Evolutionary conservation across 2,113 vertebrate genomes (phyloP), one percentile per base, ranked within the genome.

Genomic region (Coregonus clupeaformis): DNA sequence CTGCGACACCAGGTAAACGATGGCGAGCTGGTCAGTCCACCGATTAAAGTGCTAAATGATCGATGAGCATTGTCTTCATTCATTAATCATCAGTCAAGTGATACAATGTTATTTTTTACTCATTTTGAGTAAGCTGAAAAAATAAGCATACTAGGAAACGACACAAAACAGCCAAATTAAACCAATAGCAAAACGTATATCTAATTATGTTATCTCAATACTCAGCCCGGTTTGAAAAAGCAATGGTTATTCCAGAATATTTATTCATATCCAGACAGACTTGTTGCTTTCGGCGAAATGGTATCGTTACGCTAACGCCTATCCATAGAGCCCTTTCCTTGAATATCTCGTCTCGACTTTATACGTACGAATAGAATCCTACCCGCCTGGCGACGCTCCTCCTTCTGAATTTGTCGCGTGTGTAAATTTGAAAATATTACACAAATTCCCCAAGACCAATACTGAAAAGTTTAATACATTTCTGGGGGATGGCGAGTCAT

Each of bases 401-500:
- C 81, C 87, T 80, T 32, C 9, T 62, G 30, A 84, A 63, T 66
- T 66, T 64, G 14, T 30, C 71, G 9, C 9, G 75, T 69, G 85
- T 65, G 68, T 49, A 77, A 7, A 0, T 60, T 18, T 5, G 49
- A 52, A 52, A 52, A 18, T 52, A 18, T 18, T 1, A 18, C 16
- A 3, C 36, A 42, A 9, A 36, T 60, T 62, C 3, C 3, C 27
- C 36, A 11, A 42, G 9, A 42, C 9, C 36, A 16, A 82, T 82
- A 84, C 27, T 83, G 32, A 59, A 75, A 1, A 7, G 24, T 57
- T 3, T 25, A 68, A 45, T 65, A 68, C 86, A 90, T 91, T 78
- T 42, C 82, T 89, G 65, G 9, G 78, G 62, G 65, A 72, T 90
- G 86, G 87, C 85, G 75, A 13, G 73, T 71, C 75, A 72, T 60